These are phyloP conservation scores for Apogon hyalosoma DNA, from an alignment of 2,797 vertebrate species.

Conservation along the genomic window DNA sequence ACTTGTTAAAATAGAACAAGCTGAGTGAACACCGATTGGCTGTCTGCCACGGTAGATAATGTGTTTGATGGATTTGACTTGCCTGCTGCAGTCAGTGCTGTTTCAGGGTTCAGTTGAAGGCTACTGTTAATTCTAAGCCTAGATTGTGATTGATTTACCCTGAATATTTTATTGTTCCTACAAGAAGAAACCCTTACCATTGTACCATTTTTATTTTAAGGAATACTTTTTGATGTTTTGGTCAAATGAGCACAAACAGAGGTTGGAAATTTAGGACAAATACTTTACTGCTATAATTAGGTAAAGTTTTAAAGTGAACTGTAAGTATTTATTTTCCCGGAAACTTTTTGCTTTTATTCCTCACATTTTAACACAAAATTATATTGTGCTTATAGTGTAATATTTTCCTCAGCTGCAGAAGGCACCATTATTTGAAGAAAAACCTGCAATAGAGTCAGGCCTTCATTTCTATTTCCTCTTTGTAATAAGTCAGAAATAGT, in stretches of 20 bases:
- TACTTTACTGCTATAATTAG: too few relatives aligned
- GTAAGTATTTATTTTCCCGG: too few relatives aligned
- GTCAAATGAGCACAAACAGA: not conserved
- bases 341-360: too few relatives aligned
- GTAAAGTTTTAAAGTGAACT: too few relatives aligned
- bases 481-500: too few relatives aligned
- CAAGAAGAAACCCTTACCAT: not conserved
- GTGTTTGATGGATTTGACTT: constrained; percentile 37
- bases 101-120: constrained; percentile 1
- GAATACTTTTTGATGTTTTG: not conserved
- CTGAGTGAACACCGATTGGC: constrained; percentile 37
- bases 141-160: constrained; percentile 26
- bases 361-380: too few relatives aligned
- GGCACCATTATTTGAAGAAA: too few relatives aligned
- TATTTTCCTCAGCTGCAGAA: too few relatives aligned
- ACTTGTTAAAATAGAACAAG: constrained; percentile 13
- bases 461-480: too few relatives aligned
- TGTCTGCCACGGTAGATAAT: constrained; percentile 22
- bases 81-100: constrained; percentile 11
- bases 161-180: constrained; percentile 6
- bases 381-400: too few relatives aligned
- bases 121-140: constrained; percentile 16
- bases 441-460: too few relatives aligned
- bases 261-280: too few relatives aligned
- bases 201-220: not conserved